Conservation (phyloP, 1,140 invertebrate genomes). For the Octopus bimaculoides region DNA sequence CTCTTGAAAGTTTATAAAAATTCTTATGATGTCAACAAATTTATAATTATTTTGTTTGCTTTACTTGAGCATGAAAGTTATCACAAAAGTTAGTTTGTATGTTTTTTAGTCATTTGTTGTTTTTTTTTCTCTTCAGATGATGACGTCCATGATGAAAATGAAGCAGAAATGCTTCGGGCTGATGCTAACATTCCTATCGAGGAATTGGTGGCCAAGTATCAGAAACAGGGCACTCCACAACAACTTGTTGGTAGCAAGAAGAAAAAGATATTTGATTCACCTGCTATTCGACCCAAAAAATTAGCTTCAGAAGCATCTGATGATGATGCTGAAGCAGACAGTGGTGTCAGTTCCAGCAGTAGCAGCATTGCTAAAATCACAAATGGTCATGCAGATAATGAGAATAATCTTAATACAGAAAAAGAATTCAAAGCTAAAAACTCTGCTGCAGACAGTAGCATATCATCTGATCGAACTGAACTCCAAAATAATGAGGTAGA, state of each 20-base stretch:
- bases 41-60: neutral
- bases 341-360: constrained; percentile 14
- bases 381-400: constrained; percentile 50
- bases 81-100: neutral
- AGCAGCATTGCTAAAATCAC: constrained; percentile 28
- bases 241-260: constrained; percentile 24
- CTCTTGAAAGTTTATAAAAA: neutral
- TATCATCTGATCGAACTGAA: constrained; percentile 31
- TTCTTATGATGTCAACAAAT: neutral
- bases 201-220: constrained; percentile 66
- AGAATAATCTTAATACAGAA: constrained; percentile 48
- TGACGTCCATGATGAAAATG: constrained; percentile 34
- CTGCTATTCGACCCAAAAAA: constrained; percentile 38
- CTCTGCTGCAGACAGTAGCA: constrained; percentile 50
- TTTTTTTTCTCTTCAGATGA: constrained; percentile 23
- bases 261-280: constrained; percentile 39
- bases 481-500: constrained; percentile 52
- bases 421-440: constrained; percentile 43
- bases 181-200: constrained; percentile 83
- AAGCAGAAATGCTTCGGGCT: constrained; percentile 67
- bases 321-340: constrained; percentile 1
- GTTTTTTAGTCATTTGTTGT: neutral
- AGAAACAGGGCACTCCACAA: neutral
- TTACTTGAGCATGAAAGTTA: neutral
- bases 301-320: constrained; percentile 11